Percentiles rank a stretch among this genome's conserved stretches.
phyloP scores from a whole-genome alignment of 2,113 vertebrate genomes.

The Sinocyclocheilus maitianheensis region DNA sequence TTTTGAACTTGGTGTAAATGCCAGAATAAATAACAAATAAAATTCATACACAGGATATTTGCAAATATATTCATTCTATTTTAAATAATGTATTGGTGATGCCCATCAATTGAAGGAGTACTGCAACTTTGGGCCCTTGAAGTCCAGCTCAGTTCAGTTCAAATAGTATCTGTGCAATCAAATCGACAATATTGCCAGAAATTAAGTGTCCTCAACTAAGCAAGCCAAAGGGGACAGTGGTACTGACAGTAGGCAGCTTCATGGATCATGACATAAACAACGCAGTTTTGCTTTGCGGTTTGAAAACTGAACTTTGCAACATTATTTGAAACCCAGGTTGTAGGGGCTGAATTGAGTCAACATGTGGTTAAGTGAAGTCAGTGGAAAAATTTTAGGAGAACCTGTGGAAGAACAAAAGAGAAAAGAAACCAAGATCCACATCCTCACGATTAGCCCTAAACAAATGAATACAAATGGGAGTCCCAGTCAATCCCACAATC shows the following conservation, averaged over 20 bases:
- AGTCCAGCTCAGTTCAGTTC: no score
- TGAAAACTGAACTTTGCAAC: not conserved
- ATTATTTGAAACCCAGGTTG: not conserved
- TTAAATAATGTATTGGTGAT: no score
- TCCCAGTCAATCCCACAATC: slow-evolving; percentile 2
- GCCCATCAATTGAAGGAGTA: no score
- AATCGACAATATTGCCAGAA: no score
- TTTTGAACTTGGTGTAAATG: no score
- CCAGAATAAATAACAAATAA: no score
- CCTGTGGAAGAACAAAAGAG: not conserved
- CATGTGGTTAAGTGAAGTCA: not conserved
- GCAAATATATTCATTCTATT: no score
- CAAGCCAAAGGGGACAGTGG: no score
- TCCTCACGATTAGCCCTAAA: not conserved
- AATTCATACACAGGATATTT: no score
- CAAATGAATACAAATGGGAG: not conserved
- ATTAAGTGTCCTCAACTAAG: no score
- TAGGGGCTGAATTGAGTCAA: not conserved
- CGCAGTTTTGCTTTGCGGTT: not conserved
- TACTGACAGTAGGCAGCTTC: not conserved
- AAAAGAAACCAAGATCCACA: not conserved
- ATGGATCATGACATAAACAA: not conserved
- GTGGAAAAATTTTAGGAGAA: not conserved
- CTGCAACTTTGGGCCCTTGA: not conserved
- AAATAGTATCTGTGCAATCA: no score